Percentiles rank a stretch among this genome's conserved stretches.
Evolutionary conservation across 2,888 invertebrate species (phyloP).

Genomic region (Trichogramma evanescens): DNA sequence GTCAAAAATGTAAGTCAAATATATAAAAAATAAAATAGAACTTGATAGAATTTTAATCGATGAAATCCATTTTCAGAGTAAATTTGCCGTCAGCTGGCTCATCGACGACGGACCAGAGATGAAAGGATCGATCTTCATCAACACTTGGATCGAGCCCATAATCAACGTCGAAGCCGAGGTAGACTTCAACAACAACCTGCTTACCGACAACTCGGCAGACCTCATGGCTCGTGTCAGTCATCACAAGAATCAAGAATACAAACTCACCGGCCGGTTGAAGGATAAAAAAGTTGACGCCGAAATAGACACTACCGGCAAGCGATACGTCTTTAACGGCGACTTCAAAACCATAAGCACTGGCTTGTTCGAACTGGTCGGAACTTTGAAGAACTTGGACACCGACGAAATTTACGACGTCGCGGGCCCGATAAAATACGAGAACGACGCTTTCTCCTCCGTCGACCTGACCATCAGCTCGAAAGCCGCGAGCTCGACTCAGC

Average conservation of each 20-base stretch:
- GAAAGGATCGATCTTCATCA: constrained; percentile 35
- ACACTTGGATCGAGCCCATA: constrained; percentile 43
- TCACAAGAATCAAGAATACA: constrained; percentile 28
- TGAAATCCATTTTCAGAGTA: constrained; percentile 28
- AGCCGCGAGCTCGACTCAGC: not conserved
- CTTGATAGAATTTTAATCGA: not conserved
- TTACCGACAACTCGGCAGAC: constrained; percentile 25
- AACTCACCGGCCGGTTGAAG: constrained; percentile 26
- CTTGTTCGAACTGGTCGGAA: constrained; percentile 29
- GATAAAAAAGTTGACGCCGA: constrained; percentile 25
- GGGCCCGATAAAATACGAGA: constrained; percentile 18
- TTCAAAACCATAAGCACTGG: constrained; percentile 20
- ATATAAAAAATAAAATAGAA: not conserved
- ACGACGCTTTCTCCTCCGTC: constrained; percentile 16
- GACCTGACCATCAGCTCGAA: constrained; percentile 23
- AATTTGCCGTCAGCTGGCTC: constrained; percentile 40
- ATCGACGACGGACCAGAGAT: constrained; percentile 33
- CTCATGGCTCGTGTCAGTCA: constrained; percentile 29
- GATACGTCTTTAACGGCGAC: constrained; percentile 32
- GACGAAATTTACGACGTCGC: constrained; percentile 20
- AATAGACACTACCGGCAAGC: constrained; percentile 24
- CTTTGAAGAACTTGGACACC: constrained; percentile 27
- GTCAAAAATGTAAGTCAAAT: constrained; percentile 29
- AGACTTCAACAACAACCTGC: constrained; percentile 31
- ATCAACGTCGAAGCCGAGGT: constrained; percentile 35